Percentiles rank a stretch among this genome's conserved stretches.
Evolutionary conservation across 1,140 invertebrate genomes (phyloP).

Genomic region (Drosophila funebris): DNA sequence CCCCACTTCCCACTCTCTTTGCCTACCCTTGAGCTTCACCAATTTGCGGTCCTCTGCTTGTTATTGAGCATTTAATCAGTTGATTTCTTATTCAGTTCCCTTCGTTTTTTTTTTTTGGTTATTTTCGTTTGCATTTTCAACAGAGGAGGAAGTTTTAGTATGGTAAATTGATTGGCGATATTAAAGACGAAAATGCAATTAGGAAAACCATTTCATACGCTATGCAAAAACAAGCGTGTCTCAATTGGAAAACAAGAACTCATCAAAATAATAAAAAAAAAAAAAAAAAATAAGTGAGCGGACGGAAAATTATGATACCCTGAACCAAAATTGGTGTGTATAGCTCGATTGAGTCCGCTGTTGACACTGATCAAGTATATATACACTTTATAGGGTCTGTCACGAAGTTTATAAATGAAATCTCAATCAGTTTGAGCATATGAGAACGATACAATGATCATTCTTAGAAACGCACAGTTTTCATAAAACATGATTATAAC

Average conservation of each 20-base stretch:
- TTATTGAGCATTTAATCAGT: slow-evolving; percentile 80
- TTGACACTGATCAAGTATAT: too few species aligned
- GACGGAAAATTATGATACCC: too few species aligned
- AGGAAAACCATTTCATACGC: slow-evolving; percentile 39
- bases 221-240: not conserved
- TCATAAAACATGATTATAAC: too few species aligned
- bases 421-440: too few species aligned
- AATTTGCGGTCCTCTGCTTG: slow-evolving; percentile 59
- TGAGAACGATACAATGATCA: too few species aligned
- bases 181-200: slow-evolving; percentile 60
- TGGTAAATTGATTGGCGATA: slow-evolving; percentile 35
- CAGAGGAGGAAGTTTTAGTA: not conserved
- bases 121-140: not conserved
- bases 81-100: slow-evolving; percentile 74
- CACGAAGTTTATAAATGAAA: too few species aligned
- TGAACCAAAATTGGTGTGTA: too few species aligned
- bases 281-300: too few species aligned
- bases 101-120: slow-evolving; percentile 34
- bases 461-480: too few species aligned
- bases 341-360: too few species aligned
- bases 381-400: too few species aligned
- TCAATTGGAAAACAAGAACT: not conserved
- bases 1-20: not conserved
- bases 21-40: not conserved
- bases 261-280: slow-evolving; percentile 5